Evolutionary conservation across 2,113 vertebrate genomes (phyloP).

Genomic region (Etia nguti): DNA sequence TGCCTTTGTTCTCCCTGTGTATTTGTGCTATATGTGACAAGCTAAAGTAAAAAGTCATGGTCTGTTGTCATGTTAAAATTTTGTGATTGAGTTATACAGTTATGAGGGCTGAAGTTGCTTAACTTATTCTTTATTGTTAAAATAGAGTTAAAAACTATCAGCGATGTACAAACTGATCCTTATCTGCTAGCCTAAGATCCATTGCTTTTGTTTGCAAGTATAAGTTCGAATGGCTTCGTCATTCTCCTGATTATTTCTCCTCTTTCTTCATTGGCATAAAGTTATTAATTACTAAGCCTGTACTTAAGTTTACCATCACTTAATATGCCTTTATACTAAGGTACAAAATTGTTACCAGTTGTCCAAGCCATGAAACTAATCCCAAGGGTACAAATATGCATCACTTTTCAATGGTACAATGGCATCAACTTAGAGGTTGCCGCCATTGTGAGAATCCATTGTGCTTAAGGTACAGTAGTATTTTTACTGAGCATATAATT

Average conservation of each 20-base stretch:
- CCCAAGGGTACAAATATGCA: background rate
- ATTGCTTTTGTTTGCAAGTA: background rate
- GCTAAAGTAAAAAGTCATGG: background rate
- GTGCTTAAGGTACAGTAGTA: background rate
- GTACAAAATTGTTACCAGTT: fast-evolving
- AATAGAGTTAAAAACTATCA: background rate
- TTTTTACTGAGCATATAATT: background rate
- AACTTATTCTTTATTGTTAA: background rate
- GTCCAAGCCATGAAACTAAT: background rate
- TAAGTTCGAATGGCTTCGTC: background rate
- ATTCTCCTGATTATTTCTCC: background rate
- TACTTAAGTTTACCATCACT: fast-evolving
- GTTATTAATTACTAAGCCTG: background rate
- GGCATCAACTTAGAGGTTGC: background rate
- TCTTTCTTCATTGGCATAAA: background rate
- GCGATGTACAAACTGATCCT: background rate
- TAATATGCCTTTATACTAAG: background rate
- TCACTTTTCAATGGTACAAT: background rate
- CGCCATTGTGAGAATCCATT: background rate
- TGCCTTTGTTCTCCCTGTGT: background rate
- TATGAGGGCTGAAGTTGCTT: background rate
- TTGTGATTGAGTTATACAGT: background rate
- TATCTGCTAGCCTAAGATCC: background rate
- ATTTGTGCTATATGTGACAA: background rate
- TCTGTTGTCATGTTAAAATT: background rate